Evolutionary conservation across 1,140 invertebrate species (phyloP).

Genomic region (Calliphora vicina): DNA sequence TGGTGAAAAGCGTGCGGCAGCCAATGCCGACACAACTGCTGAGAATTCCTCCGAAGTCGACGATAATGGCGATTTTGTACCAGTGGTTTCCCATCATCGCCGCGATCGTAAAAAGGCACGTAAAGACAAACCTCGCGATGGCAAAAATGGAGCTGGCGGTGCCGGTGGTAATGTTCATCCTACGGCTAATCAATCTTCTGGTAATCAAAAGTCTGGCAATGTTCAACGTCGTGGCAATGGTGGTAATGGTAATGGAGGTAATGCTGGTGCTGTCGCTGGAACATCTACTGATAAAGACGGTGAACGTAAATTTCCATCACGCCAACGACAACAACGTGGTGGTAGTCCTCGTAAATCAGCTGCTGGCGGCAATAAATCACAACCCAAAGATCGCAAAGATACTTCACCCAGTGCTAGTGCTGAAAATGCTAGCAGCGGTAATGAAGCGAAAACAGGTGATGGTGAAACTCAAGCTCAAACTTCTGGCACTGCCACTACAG

Average conservation of each 20-base stretch:
- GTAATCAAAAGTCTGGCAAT: not conserved
- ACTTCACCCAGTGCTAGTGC: slow-evolving; percentile 57
- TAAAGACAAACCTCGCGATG: slow-evolving; percentile 57
- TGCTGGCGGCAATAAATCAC: slow-evolving; percentile 38
- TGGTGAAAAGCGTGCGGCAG: slow-evolving; percentile 57
- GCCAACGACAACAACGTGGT: slow-evolving; percentile 45
- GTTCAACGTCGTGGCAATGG: slow-evolving; percentile 37
- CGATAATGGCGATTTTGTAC: slow-evolving; percentile 65
- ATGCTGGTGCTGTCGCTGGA: slow-evolving; percentile 34
- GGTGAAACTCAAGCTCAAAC: slow-evolving; percentile 42
- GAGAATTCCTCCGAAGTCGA: slow-evolving; percentile 63
- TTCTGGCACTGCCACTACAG: slow-evolving; percentile 37
- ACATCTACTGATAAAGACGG: slow-evolving; percentile 38
- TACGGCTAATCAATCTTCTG: not conserved
- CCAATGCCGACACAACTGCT: slow-evolving; percentile 55
- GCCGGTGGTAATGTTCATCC: not conserved
- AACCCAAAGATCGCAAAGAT: slow-evolving; percentile 57
- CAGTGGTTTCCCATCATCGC: slow-evolving; percentile 65
- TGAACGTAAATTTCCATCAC: slow-evolving; percentile 44
- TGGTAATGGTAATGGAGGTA: slow-evolving; percentile 41
- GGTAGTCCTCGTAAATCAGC: slow-evolving; percentile 53
- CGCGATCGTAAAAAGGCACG: slow-evolving; percentile 65
- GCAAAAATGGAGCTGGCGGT: slow-evolving; percentile 30
- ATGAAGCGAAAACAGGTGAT: slow-evolving; percentile 49
- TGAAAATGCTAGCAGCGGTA: slow-evolving; percentile 53